phyloP scores from a whole-genome alignment of 2,797 vertebrate species.

The Cyclopterus lumpus region DNA sequence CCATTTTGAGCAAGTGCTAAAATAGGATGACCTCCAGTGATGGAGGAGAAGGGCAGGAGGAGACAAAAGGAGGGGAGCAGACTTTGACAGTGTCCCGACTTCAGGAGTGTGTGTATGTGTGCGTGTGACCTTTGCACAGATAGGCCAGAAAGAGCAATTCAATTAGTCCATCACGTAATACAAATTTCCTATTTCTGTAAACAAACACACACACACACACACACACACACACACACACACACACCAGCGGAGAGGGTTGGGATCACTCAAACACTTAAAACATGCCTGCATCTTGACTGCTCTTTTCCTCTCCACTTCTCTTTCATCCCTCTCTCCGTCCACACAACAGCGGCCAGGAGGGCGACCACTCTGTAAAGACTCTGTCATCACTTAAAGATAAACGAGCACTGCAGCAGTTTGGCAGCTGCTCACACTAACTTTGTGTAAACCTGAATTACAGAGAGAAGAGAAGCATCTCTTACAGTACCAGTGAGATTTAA shows the following conservation, averaged over 20 bases:
- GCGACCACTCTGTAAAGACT: slow-evolving; percentile 13
- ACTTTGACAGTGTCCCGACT: slow-evolving; percentile 41
- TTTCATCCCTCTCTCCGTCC: slow-evolving; percentile 5
- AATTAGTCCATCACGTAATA: slow-evolving; percentile 60
- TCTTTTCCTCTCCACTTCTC: not conserved
- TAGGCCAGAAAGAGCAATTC: slow-evolving; percentile 62
- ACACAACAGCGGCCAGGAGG: slow-evolving; percentile 5
- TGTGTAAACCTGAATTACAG: not conserved
- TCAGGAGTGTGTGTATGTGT: not conserved
- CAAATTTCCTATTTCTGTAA: slow-evolving; percentile 38
- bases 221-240: slow-evolving; percentile 31
- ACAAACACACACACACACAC: slow-evolving; percentile 23
- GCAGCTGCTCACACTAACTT: not conserved
- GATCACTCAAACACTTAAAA: slow-evolving; percentile 27
- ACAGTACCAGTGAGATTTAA: not conserved
- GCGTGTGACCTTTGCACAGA: slow-evolving; percentile 54
- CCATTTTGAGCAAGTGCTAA: slow-evolving; percentile 78
- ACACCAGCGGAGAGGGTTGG: slow-evolving; percentile 3
- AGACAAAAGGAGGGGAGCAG: slow-evolving; percentile 52
- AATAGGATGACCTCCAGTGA: slow-evolving; percentile 79
- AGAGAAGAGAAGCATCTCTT: slow-evolving; percentile 20
- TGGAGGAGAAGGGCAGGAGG: slow-evolving; percentile 61
- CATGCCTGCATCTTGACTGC: slow-evolving; percentile 19
- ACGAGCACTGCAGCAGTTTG: slow-evolving; percentile 9
- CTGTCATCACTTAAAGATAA: slow-evolving; percentile 32